These are phyloP conservation scores for Ciconia maguari DNA, from an alignment of 2,113 vertebrate genomes.

Conservation along the genomic window DNA sequence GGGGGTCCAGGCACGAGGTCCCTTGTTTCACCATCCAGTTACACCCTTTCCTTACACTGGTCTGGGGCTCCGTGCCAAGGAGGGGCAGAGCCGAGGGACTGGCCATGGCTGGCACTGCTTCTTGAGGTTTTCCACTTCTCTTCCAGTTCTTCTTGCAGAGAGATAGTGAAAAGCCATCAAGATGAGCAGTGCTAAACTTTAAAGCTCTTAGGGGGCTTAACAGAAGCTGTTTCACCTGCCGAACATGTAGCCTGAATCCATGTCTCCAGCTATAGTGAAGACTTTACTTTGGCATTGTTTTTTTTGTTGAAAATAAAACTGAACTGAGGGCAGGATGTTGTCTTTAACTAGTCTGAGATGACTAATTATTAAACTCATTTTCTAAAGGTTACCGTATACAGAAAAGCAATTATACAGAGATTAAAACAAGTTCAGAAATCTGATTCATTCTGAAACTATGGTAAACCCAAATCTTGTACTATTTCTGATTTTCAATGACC, in stretches of 20 bases:
- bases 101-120: neutral
- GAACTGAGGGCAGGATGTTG: slow-evolving; percentile 71
- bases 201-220: neutral
- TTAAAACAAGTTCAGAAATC: slow-evolving; percentile 70
- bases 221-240: neutral
- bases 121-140: neutral
- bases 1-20: neutral
- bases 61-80: no score
- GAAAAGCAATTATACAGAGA: slow-evolving; percentile 63
- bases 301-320: slow-evolving; percentile 71
- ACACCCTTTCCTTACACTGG: neutral
- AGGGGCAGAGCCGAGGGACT: neutral
- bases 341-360: slow-evolving; percentile 75
- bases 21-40: neutral
- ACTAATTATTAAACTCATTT: slow-evolving; percentile 80
- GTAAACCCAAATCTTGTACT: slow-evolving; percentile 62
- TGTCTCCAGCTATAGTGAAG: neutral
- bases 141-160: neutral
- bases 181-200: neutral
- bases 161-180: neutral
- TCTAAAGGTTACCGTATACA: slow-evolving; percentile 78
- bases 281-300: slow-evolving; percentile 53
- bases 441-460: slow-evolving; percentile 80
- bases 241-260: neutral
- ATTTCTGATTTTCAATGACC: slow-evolving; percentile 75